These are phyloP conservation scores for Arremon aurantiirostris DNA, from an alignment of 2,797 vertebrate species.

Conservation along the genomic window DNA sequence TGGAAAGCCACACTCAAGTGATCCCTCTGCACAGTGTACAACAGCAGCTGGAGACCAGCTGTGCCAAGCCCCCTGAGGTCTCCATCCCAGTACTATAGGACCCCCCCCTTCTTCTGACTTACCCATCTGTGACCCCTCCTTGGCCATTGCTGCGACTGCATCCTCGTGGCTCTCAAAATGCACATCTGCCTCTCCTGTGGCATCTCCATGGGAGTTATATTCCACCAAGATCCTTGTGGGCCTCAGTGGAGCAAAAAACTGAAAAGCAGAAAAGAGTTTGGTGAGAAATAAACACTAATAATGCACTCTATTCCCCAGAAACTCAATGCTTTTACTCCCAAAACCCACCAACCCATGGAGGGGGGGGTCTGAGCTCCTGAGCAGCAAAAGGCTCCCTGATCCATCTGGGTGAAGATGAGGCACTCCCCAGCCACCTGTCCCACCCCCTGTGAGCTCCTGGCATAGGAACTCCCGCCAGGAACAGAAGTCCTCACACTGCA, in stretches of 20 bases:
- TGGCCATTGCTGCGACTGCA: conserved; percentile 82
- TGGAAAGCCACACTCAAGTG: accelerated
- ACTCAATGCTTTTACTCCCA: accelerated
- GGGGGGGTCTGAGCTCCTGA: background rate
- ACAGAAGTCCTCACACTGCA: accelerated
- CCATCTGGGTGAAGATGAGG: background rate
- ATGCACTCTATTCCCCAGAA: accelerated
- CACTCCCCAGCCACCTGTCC: accelerated
- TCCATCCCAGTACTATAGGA: accelerated
- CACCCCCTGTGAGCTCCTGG: background rate
- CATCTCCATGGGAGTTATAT: conserved; percentile 77
- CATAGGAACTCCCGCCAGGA: background rate
- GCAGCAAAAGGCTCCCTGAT: background rate
- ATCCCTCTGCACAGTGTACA: no score
- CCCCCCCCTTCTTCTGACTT: conserved; percentile 35
- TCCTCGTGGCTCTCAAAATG: conserved; percentile 83
- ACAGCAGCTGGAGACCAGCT: background rate
- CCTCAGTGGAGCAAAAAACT: conserved; percentile 89
- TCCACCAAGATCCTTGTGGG: conserved; percentile 84
- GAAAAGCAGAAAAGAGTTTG: background rate
- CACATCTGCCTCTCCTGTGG: conserved; percentile 83
- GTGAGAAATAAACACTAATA: background rate
- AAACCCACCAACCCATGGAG: accelerated
- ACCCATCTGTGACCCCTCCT: conserved; percentile 83
- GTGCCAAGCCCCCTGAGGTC: accelerated